Percentiles rank a stretch among this genome's conserved stretches.
phyloP scores from a whole-genome alignment of 1,140 invertebrate species.

The Eriosoma lanigerum region DNA sequence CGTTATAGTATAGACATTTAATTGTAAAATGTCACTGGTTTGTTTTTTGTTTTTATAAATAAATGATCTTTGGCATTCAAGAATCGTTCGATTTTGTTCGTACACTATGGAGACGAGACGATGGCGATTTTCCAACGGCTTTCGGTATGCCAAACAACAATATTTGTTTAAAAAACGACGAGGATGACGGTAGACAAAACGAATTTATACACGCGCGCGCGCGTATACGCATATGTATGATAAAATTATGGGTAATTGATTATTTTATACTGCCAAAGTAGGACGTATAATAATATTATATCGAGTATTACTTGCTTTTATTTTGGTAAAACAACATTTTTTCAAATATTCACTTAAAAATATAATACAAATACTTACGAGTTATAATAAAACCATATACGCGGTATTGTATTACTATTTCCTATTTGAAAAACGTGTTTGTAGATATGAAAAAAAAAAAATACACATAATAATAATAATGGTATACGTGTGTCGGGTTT shows the following conservation, averaged over 20 bases:
- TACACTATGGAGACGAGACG: not conserved
- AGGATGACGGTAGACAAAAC: not conserved
- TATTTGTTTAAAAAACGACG: conserved; percentile 23
- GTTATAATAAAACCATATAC: not conserved
- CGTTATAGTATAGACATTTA: too few species aligned
- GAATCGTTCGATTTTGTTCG: not conserved
- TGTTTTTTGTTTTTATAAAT: not conserved
- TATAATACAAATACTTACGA: not conserved
- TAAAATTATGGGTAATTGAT: not conserved
- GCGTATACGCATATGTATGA: not conserved
- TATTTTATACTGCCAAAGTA: not conserved
- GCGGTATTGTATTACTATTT: not conserved
- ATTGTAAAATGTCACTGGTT: too few species aligned
- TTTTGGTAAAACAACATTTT: not conserved
- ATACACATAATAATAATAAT: too few species aligned
- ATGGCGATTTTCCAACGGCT: not conserved
- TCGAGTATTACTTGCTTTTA: too few species aligned
- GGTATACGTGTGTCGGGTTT: not conserved
- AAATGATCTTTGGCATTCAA: not conserved
- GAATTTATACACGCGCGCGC: not conserved
- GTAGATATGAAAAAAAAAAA: not conserved
- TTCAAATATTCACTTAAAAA: not conserved
- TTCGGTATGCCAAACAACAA: not conserved
- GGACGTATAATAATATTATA: too few species aligned
- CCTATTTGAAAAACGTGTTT: conserved; percentile 29